Base-by-base conservation (phyloP, 2,797 vertebrate species). In the Intellagama lesueurii region DNA sequence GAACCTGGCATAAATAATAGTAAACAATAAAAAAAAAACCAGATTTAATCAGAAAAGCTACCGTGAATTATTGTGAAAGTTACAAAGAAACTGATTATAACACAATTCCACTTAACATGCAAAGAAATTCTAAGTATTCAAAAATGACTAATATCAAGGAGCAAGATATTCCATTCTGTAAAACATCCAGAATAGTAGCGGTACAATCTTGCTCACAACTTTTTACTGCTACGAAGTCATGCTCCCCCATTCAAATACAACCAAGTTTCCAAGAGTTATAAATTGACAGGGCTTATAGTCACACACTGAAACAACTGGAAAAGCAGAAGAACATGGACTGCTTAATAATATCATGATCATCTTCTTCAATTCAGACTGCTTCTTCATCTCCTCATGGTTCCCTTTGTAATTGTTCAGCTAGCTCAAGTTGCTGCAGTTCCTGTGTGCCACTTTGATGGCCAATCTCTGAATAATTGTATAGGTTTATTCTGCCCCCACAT, bases 401-500 rank as follows among this genome's bases (percentile, higher is more conserved):
- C 70, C 40, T 52, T 35, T 73, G 35, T n/a, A 83, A 70, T n/a
- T 8, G 3, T 77, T 49, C 64, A n/a, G 28, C 60, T 72, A 32
- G 85, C 35, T 3, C 32, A 77, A 87, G 80, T 44, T 83, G 35
- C 85, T 83, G 85, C 79, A 90, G 72, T 78, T 90, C 73, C 76
- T 16, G 28, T 78, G 47, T 47, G 66, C 47, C 49, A 60, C 35
- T 64, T 30, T 70, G 60, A 70, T 17, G 30, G 80, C 52, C 49
- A 83, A 30, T 84, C 75, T 52, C 44, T 64, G 66, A 81, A 49
- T 24, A 24, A 83, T 87, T 24, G 0, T 79, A 52, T 17, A 86
- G 64, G 64, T 70, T 56, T 8, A 49, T 91, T 91, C 93, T 85
- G 92, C 94, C 91, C 88, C 72, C 87, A 68, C 35, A 26, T 35